Evolutionary conservation across 2,113 vertebrate species (phyloP), one percentile per base, ranked within the genome.

Genomic region (Oncorhynchus clarkii): DNA sequence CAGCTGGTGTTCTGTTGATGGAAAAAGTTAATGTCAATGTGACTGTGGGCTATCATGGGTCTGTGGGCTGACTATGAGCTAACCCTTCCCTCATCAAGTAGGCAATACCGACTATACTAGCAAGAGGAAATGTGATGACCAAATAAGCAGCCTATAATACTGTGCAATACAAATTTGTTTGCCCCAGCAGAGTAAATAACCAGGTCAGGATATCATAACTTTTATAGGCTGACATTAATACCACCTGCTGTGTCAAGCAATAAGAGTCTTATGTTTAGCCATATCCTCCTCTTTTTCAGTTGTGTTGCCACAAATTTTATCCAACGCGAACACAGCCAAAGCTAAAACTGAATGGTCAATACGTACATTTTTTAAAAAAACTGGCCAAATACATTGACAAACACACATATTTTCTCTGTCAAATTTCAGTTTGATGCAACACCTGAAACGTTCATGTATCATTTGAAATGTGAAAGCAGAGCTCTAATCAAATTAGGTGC

Each of bases 1-100:
- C 89, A 85, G 86, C 87, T 86, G 88, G 78, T 83, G 48, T 74
- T 31, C 69, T 31, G 84, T 66, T 88, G 83, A 90, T 67, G 65
- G 83, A 90, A 67, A 45, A 70, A 65, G 59, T 81, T 70, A 57
- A 60, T 72, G 76, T 87, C 82, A 60, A 48, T 18, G 49, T 49
- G 39, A 45, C 39, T 45, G 72, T 64, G 45, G 65, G 20, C 65
- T 67, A 78, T 87, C 82, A 60, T 48, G 51, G 39, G 57, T 48
- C 45, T 59, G 73, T 65, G 48, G 66, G 26, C 66, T 68, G 66
- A 68, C 48, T 31, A 57, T 22, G 60, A 79, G 31, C 79, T 77
- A 70, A 70, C 75, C 67, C 72, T 45, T 90, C 86, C 77, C 20
- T 88, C 88, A 88, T 54, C 85, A n/a, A 78, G 88, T 64, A 54